Evolutionary conservation across 64 coral and sea anemone genomes (phyloP).

Genomic region (Stylophora pistillata): DNA sequence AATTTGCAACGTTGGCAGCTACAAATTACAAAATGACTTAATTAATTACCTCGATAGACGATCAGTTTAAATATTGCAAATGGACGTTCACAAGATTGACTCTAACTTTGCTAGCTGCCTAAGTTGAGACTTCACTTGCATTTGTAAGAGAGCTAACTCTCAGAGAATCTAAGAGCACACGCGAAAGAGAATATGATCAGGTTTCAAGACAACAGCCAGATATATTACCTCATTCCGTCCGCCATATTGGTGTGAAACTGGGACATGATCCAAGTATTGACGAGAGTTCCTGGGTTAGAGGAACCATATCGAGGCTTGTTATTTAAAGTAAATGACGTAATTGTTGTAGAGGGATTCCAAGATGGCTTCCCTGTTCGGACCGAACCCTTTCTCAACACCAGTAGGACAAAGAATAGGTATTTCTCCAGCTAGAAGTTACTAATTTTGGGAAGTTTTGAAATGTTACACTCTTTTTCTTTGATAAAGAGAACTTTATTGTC

Average conservation of each 20-base stretch:
- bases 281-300: constrained; percentile 32
- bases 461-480: background rate
- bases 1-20: constrained; percentile 1
- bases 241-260: constrained; percentile 59
- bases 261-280: constrained; percentile 22
- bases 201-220: constrained; percentile 10
- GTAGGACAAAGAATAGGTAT: constrained; percentile 99
- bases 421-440: background rate
- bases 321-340: constrained; percentile 84
- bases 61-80: background rate
- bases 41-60: background rate
- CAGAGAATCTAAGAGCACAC: background rate
- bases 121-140: background rate
- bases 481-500: background rate
- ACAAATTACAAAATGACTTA: background rate
- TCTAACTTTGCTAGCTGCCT: background rate
- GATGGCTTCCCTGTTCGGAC: constrained; percentile 93
- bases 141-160: background rate
- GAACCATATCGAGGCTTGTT: constrained; percentile 52
- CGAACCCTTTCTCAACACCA: constrained; percentile 88
- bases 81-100: too few relatives aligned
- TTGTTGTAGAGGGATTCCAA: constrained; percentile 56
- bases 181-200: background rate
- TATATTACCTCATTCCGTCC: constrained; percentile 64
- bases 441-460: background rate